Conservation (phyloP, 2,113 vertebrate genomes). For the Rhinolophus sinicus region DNA sequence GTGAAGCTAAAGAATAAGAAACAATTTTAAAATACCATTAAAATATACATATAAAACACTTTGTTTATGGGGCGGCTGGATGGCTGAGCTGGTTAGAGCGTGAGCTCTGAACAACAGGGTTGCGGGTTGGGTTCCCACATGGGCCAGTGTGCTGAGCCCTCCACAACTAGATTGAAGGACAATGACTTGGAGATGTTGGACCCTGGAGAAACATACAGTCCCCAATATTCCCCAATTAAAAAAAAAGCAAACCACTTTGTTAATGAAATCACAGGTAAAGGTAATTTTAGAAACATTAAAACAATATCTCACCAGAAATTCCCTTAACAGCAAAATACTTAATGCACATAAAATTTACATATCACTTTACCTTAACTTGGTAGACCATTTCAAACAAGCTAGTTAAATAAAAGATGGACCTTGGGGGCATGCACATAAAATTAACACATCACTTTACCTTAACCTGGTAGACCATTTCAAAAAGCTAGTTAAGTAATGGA, state of each 20-base stretch:
- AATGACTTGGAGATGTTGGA: no score
- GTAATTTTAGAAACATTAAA: background rate
- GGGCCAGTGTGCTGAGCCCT: no score
- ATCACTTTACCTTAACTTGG: background rate
- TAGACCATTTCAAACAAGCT: background rate
- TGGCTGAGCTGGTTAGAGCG: no score
- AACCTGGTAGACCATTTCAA: background rate
- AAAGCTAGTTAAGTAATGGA: background rate
- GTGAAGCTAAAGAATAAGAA: slow-evolving; percentile 25
- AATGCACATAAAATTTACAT: background rate
- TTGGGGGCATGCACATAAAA: background rate
- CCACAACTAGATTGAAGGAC: no score
- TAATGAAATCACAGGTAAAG: background rate
- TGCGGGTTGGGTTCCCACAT: no score
- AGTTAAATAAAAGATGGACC: background rate
- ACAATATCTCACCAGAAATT: background rate
- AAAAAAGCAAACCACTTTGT: background rate
- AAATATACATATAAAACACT: background rate
- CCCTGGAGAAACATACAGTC: background rate
- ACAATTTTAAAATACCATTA: background rate
- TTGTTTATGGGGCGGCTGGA: background rate
- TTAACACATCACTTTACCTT: background rate
- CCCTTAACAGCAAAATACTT: background rate
- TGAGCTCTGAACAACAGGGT: no score
- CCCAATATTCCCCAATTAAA: no score